Base-by-base conservation (phyloP, 1,140 invertebrate species). In the Nymphalis io region DNA sequence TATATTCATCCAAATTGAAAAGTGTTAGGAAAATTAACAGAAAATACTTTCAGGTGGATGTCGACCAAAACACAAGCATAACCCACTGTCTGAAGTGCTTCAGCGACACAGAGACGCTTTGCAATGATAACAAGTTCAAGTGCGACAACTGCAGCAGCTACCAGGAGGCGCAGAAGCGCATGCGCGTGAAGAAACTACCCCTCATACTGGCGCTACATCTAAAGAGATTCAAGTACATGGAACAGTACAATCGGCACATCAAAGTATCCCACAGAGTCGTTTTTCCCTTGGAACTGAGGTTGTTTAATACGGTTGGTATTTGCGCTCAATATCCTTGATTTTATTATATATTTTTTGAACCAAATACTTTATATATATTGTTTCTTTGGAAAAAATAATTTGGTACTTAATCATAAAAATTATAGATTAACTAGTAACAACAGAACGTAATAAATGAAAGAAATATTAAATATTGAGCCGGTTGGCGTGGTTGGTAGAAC, bases 141-240 rank as follows among this genome's bases (percentile, higher is more conserved):
- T 99, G 99, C 93, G 98, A 99, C 93, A 97, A 99, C 78, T 99
- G 99, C 89, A 98, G 97, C 90, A 99, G 98, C 90, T 99, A 99
- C 92, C 98, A 99, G 92, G 99, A 99, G 93, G 99, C 98, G 44
- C 94, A 98, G 94, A 98, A 98, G 93, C 93, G 98, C 71, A 99
- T 99, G 98, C 93, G 98, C 70, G 97, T 99, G 0, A 99, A 99
- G 92, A 99, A 99, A 92, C 92, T 99, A 75, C 99, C 99, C 8
- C 97, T 98, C 93, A 99, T 99, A 75, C 93, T 99, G 71, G 99
- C 99, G 13, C 93, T 99, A 65, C 99, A 99, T 93, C 93, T 99
- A 70, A 99, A 99, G 93, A 93, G 98, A 76, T 99, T 99, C 89
- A 99, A 99, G 92, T 99, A 99, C 85, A 98, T 99, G 94, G 99